These are phyloP conservation scores for Hyla sarda DNA, from an alignment of 2,113 vertebrate species.

Conservation along the genomic window DNA sequence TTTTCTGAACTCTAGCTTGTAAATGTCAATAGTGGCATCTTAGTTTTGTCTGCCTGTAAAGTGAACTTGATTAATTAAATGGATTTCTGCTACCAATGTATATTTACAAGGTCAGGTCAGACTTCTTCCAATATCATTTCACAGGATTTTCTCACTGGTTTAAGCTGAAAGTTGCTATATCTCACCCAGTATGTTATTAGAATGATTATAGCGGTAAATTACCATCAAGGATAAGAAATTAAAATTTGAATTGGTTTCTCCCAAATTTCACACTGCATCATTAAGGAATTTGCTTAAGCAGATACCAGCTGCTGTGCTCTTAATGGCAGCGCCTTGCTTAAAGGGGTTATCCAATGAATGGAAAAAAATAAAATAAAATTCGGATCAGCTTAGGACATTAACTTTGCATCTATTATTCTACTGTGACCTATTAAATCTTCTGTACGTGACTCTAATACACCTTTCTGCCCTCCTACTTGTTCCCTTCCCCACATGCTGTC, in stretches of 20 bases:
- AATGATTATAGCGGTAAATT: slow-evolving; percentile 25
- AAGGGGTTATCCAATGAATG: too few species aligned
- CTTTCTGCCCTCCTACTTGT: too few species aligned
- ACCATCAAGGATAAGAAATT: slow-evolving; percentile 23
- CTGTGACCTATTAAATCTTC: too few species aligned
- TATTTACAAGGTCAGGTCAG: neutral
- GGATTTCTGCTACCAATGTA: neutral
- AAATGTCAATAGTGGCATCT: too few species aligned
- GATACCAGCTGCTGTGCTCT: slow-evolving; percentile 21
- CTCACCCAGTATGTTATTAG: neutral
- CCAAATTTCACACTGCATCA: slow-evolving; percentile 28
- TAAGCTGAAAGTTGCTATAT: neutral
- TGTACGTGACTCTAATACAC: too few species aligned
- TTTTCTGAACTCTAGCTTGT: too few species aligned
- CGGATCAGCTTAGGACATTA: too few species aligned
- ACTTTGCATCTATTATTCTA: too few species aligned
- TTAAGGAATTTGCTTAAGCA: slow-evolving; percentile 28
- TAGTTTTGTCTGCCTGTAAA: neutral
- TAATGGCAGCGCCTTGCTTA: slow-evolving; percentile 23
- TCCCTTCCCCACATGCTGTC: too few species aligned
- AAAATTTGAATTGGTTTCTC: slow-evolving; percentile 32
- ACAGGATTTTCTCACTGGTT: neutral
- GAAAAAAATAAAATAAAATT: too few species aligned
- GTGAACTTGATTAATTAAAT: neutral
- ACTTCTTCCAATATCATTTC: neutral